Base-by-base conservation (phyloP, 2,888 invertebrate species). In the Cantharis rufa region DNA sequence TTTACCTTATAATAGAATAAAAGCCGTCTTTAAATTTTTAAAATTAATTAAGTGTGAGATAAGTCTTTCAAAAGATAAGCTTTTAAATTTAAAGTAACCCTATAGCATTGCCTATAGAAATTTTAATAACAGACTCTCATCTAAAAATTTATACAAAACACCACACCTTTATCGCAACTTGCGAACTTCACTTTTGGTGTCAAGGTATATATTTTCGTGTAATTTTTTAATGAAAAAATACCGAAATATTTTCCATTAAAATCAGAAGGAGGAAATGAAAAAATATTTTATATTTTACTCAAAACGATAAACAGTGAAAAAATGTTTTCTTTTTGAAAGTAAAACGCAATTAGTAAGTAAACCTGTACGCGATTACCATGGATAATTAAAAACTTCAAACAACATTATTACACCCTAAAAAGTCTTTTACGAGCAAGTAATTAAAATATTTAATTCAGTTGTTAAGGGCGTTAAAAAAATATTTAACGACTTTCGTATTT, bases 331-430 rank as follows among this genome's bases (percentile, higher is more conserved):
- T 70, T 66, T 21, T 21, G 24, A 66, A 69, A 69, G 73, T 76
- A 71, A 74, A 74, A 64, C 69, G 71, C 70, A 77, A 77, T 77
- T 77, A 74, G 71, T 68, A 73, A 63, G 73, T 73, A 76, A 76
- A 76, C 70, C 68, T 62, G 72, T 66, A 63, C 70, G 70, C 62
- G 72, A 76, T 70, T 73, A 76, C 61, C 74, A 69, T 74, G 77
- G 63, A 72, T 74, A 78, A 78, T 78, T 78, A 78, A 78, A 71
- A 70, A 32, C 69, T 74, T 74, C 71, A 71, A 76, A 70, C 76
- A 78, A 78, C 70, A 70, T 75, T 78, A 75, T 72, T 75, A 75
- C 78, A 69, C 78, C 62, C 64, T 75, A 77, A 78, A 78, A 78
- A 75, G 75, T 70, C 72, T 78, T 78, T 76, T 76, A 76, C 69